phyloP scores from a whole-genome alignment of 1,140 invertebrate species.

The Panagrolaimus sp. region DNA sequence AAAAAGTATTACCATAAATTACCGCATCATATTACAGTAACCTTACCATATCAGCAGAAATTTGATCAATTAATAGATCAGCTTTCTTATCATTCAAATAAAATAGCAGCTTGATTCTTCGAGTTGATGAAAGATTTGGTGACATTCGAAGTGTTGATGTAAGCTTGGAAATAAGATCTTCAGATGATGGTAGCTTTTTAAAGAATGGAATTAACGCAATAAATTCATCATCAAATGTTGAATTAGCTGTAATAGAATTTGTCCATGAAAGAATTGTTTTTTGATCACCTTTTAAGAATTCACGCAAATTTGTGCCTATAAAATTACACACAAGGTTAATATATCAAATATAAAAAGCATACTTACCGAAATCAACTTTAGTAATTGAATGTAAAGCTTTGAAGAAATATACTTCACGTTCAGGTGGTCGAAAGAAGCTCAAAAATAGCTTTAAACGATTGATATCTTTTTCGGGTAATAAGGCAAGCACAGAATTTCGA shows the following conservation, averaged over 20 bases:
- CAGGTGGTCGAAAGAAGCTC: background rate
- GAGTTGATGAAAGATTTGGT: background rate
- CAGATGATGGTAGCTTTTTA: background rate
- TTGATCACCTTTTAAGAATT: background rate
- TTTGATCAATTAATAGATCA: background rate
- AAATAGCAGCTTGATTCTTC: background rate
- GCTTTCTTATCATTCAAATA: background rate
- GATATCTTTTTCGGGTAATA: background rate
- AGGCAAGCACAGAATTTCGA: background rate
- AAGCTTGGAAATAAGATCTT: background rate
- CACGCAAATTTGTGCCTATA: background rate
- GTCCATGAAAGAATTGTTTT: background rate
- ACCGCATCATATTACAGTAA: background rate
- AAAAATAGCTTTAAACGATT: background rate
- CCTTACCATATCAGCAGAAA: background rate
- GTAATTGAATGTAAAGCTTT: background rate
- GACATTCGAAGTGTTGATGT: background rate
- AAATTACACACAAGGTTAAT: background rate
- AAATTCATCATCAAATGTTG: background rate
- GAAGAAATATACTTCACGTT: constrained; percentile 6
- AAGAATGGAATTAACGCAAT: background rate
- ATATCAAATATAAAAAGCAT: background rate
- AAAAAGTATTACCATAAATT: background rate
- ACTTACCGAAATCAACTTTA: background rate
- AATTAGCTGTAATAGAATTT: background rate